Conservation (phyloP, 23 tunicate species). For the Clavelina lepadiformis region DNA sequence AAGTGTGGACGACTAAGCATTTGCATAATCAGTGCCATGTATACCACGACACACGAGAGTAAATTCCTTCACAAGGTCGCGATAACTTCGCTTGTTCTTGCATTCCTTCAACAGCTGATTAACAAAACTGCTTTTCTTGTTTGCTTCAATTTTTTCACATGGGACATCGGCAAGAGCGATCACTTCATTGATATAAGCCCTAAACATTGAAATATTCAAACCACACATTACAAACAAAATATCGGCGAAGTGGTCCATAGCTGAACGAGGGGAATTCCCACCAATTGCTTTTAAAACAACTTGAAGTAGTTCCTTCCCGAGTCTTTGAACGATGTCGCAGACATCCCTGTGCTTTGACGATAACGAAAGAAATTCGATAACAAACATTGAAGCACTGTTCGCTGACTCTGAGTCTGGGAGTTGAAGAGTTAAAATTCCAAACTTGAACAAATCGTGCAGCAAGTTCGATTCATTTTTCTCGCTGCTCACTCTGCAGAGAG, state of each 20-base stretch:
- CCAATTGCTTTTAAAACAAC: constrained; percentile 56
- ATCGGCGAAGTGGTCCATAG: constrained; percentile 80
- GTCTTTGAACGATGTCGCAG: constrained; percentile 9
- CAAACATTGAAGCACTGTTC: constrained; percentile 36
- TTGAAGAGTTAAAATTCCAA: constrained; percentile 42
- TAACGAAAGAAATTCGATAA: constrained; percentile 29
- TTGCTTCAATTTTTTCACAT: constrained; percentile 19
- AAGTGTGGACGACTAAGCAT: too few species aligned
- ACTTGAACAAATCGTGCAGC: constrained; percentile 42
- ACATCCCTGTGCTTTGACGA: constrained; percentile 7
- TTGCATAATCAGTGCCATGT: constrained; percentile 79
- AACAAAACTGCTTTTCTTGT: constrained; percentile 26
- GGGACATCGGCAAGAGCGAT: constrained; percentile 29
- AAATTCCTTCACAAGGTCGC: constrained; percentile 83
- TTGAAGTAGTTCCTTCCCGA: constrained; percentile 31
- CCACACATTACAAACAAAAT: constrained; percentile 48
- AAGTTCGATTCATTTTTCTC: neutral
- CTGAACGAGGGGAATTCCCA: constrained; percentile 62
- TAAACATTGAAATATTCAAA: constrained; percentile 15
- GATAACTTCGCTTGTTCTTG: constrained; percentile 37
- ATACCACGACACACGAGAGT: constrained; percentile 81
- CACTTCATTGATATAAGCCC: constrained; percentile 36
- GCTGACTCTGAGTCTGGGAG: constrained; percentile 71
- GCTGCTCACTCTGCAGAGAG: constrained; percentile 5
- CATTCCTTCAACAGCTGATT: constrained; percentile 23